A percentile compares a stretch with the other conserved stretches of the same genome.
Conservation (phyloP, 2,113 vertebrate genomes). For the Salvelinus fontinalis region DNA sequence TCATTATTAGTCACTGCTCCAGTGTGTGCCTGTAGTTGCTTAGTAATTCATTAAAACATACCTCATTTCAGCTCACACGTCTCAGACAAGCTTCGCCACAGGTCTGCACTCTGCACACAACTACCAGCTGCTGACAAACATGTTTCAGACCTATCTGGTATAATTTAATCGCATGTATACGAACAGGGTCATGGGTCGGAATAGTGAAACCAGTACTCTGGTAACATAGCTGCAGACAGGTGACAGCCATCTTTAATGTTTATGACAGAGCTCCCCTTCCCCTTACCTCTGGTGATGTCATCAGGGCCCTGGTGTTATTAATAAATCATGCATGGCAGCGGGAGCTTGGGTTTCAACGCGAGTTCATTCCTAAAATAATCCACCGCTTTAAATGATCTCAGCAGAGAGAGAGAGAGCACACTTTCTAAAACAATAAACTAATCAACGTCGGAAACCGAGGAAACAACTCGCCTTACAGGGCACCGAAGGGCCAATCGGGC, state of each 20-base stretch:
- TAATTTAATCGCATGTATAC: not conserved
- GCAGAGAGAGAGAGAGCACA: conserved; percentile 31
- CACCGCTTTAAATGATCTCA: conserved; percentile 42
- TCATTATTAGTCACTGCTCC: conserved; percentile 1
- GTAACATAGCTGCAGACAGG: conserved; percentile 53
- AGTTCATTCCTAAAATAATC: conserved; percentile 43
- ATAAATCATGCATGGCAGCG: conserved; percentile 53
- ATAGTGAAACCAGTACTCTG: not conserved
- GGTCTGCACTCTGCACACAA: not conserved
- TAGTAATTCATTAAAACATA: conserved; percentile 1
- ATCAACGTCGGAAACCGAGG: conserved; percentile 36
- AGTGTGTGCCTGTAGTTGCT: not conserved
- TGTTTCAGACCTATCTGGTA: conserved; percentile 42
- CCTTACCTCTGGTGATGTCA: conserved; percentile 55
- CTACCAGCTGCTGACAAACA: conserved; percentile 36
- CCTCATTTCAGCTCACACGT: too few relatives aligned
- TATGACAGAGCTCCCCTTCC: conserved; percentile 41
- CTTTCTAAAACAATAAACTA: conserved; percentile 67
- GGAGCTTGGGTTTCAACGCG: conserved; percentile 41
- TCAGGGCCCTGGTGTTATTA: conserved; percentile 46
- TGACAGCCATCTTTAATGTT: conserved; percentile 67
- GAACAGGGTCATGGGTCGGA: not conserved
- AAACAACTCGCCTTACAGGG: conserved; percentile 36
- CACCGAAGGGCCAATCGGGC: conserved; percentile 25
- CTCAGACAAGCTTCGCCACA: not conserved